Evolutionary conservation across 2,113 vertebrate genomes (phyloP).

Genomic region (Muntiacus reevesi): DNA sequence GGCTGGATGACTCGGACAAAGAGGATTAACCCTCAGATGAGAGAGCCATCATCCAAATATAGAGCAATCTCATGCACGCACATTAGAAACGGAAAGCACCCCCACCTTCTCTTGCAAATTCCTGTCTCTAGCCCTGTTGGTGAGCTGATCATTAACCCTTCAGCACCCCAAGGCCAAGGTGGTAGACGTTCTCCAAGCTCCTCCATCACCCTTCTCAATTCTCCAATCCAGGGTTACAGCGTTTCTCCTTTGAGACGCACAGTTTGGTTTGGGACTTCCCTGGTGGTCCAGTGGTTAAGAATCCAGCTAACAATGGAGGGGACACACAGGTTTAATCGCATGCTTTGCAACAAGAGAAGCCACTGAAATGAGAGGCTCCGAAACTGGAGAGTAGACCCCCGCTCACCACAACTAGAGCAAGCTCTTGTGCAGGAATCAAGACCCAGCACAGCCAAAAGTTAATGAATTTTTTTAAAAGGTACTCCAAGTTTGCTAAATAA

Average conservation of each 20-base stretch:
- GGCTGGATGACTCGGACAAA: slow-evolving; percentile 90
- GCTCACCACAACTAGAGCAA: neutral
- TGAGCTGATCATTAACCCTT: neutral
- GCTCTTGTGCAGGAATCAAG: neutral
- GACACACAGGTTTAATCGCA: neutral
- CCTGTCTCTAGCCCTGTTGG: neutral
- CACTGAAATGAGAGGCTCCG: neutral
- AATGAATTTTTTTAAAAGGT: neutral
- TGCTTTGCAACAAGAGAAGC: neutral
- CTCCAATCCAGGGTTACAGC: neutral
- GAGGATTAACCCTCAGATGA: slow-evolving; percentile 93
- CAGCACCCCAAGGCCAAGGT: neutral
- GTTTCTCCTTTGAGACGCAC: neutral
- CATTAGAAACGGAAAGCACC: neutral
- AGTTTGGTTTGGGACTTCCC: neutral
- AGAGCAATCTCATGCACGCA: slow-evolving; percentile 69
- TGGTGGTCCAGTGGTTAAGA: neutral
- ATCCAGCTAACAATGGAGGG: neutral
- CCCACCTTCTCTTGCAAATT: neutral
- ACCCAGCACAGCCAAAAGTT: neutral
- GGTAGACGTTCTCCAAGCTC: neutral
- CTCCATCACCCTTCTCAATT: neutral
- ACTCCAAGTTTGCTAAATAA: neutral
- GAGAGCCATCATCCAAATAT: slow-evolving; percentile 91
- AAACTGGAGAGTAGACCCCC: neutral